Base-by-base conservation (phyloP, 1,140 invertebrate genomes). In the Pissodes strobi region DNA sequence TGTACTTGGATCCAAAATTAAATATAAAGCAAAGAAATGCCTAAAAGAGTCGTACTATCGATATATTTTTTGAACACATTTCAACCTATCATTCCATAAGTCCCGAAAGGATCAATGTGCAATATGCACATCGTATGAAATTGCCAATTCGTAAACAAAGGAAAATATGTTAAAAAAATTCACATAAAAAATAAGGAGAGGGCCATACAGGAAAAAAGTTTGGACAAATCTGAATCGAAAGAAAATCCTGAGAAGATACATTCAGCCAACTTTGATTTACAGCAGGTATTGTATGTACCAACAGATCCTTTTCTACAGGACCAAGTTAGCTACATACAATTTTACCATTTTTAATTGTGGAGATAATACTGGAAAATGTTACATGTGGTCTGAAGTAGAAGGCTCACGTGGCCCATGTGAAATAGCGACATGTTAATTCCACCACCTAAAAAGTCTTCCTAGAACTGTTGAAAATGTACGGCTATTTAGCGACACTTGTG, bases 301-400 rank as follows among this genome's bases (percentile, higher is more conserved):
- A 51, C 48, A 25, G 15, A 51, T 51, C 10, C 48, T 51, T 51
- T 51, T 51, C 23, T 51, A 51, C 48, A 51, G n/a, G 4, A 51
- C 48, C 1, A 51, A 51, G 21, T 25, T 43, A 8, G 39, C 39
- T 1, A 51, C 9, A 9, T 51, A 51, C 25, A 51, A 51, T 51
- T 51, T 51, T 25, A 51, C 48, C 1, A 51, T 51, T 1, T 43
- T 43, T 8, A 43, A 43, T 15, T 43, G 39, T 43, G 39, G 39
- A 1, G 8, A 43, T 43, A 43, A 13, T 43, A 43, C 39, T 1
- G 39, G 39, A 13, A 43, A 43, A 43, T 43, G 39, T 15, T 43
- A 34, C 30, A 34, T 34, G 30, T 34, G 30, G 30, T 8, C 30
- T 34, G 30, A 34, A 34, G 30, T 34, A 34, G 30, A 34, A n/a